Evolutionary conservation across 2,888 invertebrate species (phyloP).

Genomic region (Seira sanloemensis): DNA sequence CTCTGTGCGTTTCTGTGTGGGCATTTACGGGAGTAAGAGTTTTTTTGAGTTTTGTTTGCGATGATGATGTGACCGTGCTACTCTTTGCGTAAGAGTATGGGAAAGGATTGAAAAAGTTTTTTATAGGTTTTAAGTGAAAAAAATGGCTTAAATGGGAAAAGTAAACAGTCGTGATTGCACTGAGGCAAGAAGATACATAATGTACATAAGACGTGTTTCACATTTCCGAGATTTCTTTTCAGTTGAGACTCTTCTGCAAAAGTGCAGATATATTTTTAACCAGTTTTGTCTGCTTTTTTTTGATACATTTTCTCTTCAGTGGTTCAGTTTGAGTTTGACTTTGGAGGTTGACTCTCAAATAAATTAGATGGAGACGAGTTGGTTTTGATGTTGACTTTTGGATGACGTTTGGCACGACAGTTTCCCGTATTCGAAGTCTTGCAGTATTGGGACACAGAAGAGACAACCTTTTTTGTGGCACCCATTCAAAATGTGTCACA

Average conservation of each 20-base stretch:
- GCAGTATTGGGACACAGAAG: too few species aligned
- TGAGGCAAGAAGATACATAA: too few species aligned
- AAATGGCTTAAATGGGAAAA: neutral
- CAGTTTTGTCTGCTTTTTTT: neutral
- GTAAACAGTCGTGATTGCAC: constrained; percentile 1
- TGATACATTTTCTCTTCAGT: neutral
- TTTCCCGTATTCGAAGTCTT: neutral
- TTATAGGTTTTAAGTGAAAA: neutral
- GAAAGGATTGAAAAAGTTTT: neutral
- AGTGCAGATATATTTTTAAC: neutral
- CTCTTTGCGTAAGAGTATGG: neutral
- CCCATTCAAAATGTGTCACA: too few species aligned
- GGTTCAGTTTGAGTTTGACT: too few species aligned
- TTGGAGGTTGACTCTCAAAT: too few species aligned
- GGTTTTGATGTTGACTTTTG: too few species aligned
- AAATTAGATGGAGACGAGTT: too few species aligned
- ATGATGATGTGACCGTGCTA: neutral
- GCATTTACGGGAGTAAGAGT: neutral
- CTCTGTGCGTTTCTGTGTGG: neutral
- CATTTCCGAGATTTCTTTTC: neutral
- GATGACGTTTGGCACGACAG: too few species aligned
- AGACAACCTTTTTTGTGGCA: too few species aligned
- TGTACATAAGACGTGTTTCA: too few species aligned
- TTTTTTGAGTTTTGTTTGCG: neutral
- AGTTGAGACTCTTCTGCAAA: neutral